Conservation (phyloP, 1,140 invertebrate genomes). For the Drosophila obscura region DNA sequence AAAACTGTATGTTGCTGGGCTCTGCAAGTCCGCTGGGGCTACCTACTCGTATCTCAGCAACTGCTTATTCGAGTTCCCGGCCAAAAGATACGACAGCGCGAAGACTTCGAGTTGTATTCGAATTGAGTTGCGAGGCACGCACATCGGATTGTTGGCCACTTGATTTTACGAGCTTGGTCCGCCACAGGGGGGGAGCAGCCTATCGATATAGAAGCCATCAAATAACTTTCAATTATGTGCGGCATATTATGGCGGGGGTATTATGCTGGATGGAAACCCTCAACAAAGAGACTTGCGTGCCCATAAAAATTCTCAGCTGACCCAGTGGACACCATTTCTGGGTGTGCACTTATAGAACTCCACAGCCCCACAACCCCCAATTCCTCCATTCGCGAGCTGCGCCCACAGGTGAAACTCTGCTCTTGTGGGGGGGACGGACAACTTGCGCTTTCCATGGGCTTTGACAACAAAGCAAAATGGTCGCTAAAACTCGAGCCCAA, state of each 20-base stretch:
- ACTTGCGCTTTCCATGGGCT: slow-evolving; percentile 76
- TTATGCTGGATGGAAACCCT: slow-evolving; percentile 46
- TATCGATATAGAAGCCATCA: slow-evolving; percentile 62
- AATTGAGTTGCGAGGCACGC: slow-evolving; percentile 70
- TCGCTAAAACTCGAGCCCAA: slow-evolving; percentile 59
- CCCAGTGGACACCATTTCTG: slow-evolving; percentile 32
- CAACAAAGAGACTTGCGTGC: slow-evolving; percentile 34
- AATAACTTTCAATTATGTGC: slow-evolving; percentile 81
- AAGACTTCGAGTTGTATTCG: slow-evolving; percentile 40
- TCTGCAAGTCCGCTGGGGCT: too few species aligned
- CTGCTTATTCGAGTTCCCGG: too few species aligned
- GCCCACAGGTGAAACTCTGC: slow-evolving; percentile 61
- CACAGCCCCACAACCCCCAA: slow-evolving; percentile 7
- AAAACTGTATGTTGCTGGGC: too few species aligned
- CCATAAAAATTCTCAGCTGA: slow-evolving; percentile 61
- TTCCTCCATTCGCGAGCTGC: background rate
- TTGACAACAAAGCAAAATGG: slow-evolving; percentile 61
- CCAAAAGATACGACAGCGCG: slow-evolving; percentile 15
- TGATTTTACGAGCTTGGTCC: slow-evolving; percentile 59
- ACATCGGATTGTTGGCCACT: slow-evolving; percentile 46
- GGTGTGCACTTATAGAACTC: slow-evolving; percentile 26
- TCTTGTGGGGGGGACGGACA: slow-evolving; percentile 2
- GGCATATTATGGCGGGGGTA: slow-evolving; percentile 36
- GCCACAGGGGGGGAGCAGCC: slow-evolving; percentile 2
- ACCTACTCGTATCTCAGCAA: too few species aligned